A percentile compares a stretch with the other conserved stretches of the same genome.
Conservation (phyloP, 2,888 invertebrate genomes). For the Tupiocoris notatus region DNA sequence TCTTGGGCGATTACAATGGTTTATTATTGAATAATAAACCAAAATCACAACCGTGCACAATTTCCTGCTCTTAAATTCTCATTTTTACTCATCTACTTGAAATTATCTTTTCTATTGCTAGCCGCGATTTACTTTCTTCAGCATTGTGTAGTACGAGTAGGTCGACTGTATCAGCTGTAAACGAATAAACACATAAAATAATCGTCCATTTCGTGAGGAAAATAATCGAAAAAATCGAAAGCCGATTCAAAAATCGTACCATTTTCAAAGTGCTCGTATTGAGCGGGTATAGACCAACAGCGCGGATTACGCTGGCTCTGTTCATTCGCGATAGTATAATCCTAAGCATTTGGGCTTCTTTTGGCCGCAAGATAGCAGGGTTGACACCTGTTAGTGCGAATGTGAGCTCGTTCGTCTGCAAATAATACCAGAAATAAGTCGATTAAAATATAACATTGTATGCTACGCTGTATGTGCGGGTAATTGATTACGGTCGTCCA, state of each 20-base stretch:
- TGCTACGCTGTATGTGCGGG: too few species aligned
- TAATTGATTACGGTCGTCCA: too few species aligned
- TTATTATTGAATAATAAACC: too few species aligned
- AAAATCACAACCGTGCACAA: too few species aligned
- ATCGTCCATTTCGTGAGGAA: neutral
- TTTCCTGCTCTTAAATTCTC: too few species aligned
- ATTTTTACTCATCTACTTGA: too few species aligned
- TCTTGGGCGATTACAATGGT: too few species aligned
- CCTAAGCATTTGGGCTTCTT: conserved; percentile 21
- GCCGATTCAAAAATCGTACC: neutral
- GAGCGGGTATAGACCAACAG: conserved; percentile 21
- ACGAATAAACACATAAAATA: neutral
- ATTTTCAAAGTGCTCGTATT: conserved; percentile 17
- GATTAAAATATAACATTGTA: too few species aligned
- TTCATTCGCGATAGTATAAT: conserved; percentile 12
- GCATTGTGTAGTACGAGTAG: conserved; percentile 23
- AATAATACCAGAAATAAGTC: too few species aligned
- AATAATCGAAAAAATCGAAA: neutral
- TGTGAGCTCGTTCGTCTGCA: conserved; percentile 19
- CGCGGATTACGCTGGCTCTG: conserved; percentile 12
- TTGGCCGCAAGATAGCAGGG: neutral
- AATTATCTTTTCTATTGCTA: too few species aligned
- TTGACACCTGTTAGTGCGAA: conserved; percentile 8
- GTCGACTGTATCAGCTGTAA: conserved; percentile 27
- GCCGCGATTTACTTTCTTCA: conserved; percentile 23